phyloP scores from a whole-genome alignment of 23 tunicate species.

The Corella eumyota region DNA sequence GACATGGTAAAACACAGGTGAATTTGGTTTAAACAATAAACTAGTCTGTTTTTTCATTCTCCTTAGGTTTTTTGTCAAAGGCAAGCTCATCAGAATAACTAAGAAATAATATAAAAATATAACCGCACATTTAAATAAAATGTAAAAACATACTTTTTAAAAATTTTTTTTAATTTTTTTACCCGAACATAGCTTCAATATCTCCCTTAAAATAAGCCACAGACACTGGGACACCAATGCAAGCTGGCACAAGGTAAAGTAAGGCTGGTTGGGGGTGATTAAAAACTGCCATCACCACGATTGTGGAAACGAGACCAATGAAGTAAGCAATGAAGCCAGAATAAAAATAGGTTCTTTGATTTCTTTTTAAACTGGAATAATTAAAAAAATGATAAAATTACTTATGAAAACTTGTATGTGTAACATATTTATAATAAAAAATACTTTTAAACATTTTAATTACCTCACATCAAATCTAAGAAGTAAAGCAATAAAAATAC shows the following conservation, averaged over 20 bases:
- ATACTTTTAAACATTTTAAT: neutral
- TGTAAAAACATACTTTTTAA: too few relatives aligned
- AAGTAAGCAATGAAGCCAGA: slow-evolving; percentile 91
- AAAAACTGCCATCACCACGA: slow-evolving; percentile 89
- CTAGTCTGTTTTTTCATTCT: too few relatives aligned
- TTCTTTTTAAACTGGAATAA: slow-evolving; percentile 47
- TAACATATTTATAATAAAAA: too few relatives aligned
- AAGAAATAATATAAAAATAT: too few relatives aligned
- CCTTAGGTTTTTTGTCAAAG: too few relatives aligned
- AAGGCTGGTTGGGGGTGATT: slow-evolving; percentile 98
- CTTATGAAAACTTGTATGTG: too few relatives aligned
- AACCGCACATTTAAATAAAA: too few relatives aligned
- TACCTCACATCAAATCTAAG: slow-evolving; percentile 85
- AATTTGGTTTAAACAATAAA: too few relatives aligned
- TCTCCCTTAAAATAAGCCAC: slow-evolving; percentile 83
- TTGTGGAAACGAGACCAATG: slow-evolving; percentile 77
- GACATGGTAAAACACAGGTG: too few relatives aligned
- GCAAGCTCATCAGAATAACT: too few relatives aligned
- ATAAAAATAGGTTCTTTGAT: slow-evolving; percentile 59
- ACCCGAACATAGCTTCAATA: slow-evolving; percentile 52
- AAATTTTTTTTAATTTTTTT: too few relatives aligned
- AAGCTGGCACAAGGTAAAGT: slow-evolving; percentile 95
- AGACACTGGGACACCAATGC: slow-evolving; percentile 66
- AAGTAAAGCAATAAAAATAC: slow-evolving; percentile 82
- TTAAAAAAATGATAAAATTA: neutral